Evolutionary conservation across 2,797 vertebrate genomes (phyloP), one percentile per base, ranked within the genome.

Genomic region (Streptopelia turtur): DNA sequence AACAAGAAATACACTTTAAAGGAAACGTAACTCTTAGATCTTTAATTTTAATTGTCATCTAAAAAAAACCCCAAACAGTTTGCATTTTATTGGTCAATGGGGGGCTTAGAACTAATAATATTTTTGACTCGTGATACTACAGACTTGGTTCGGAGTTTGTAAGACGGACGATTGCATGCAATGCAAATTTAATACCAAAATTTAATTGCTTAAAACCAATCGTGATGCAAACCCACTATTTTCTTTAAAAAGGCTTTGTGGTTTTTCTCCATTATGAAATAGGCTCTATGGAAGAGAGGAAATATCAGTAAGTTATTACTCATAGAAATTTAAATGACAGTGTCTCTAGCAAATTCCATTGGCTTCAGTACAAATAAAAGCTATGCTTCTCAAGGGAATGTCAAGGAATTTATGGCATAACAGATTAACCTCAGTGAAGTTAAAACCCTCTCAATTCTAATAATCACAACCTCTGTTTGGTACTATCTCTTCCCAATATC

Each of bases 181-280:
- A 57, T 5, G 9, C 21, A 78, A 57, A 89, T 53, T 64, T 53
- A 83, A 91, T 85, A 16, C 2, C 7, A 57, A 75, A 87, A 64
- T 52, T 75, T 31, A 43, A 77, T 61, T 91, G 90, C 49, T 50
- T 74, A 77, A 77, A 68, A 91, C 56, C 20, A 77, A 33, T 53
- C 5, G n/a, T 10, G 18, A 87, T 35, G 68, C 28, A 90, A 93
- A 71, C 2, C 2, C 7, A 27, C 7, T 45, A 2, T 64, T 94
- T 72, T 30, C 64, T 63, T 85, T 53, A 83, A 47, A 89, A 43
- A 49, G 5, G 4, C 16, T 49, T 94, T 84, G 69, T 74, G 64
- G 57, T 66, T 87, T 87, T 92, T 94, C 33, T 64, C 41, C 33
- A 61, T 71, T 89, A 59, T 37, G 13, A 87, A 90, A 94, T n/a